Evolutionary conservation across 30 jellyfish, hydroid and myxozoan species (phyloP).

Genomic region (Mastigias papua): DNA sequence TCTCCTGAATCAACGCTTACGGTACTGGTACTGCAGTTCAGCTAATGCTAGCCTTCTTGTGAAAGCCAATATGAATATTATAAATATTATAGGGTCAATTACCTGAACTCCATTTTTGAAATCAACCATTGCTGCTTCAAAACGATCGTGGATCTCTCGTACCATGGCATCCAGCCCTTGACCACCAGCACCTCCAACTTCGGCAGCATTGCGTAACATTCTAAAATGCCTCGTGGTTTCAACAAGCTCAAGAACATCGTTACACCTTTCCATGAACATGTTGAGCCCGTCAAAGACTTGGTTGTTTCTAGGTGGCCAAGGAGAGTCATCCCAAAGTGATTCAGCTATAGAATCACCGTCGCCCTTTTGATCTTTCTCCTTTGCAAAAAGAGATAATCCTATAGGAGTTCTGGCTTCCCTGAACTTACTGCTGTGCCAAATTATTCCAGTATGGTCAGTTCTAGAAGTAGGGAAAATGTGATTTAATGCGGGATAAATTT

Average conservation of each 20-base stretch:
- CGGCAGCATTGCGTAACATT: conserved; percentile 73
- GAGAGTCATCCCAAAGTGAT: conserved; percentile 78
- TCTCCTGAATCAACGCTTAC: too few relatives aligned
- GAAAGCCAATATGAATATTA: too few relatives aligned
- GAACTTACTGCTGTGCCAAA: conserved; percentile 84
- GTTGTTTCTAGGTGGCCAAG: conserved; percentile 89
- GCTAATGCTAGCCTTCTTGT: too few relatives aligned
- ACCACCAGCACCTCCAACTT: conserved; percentile 86
- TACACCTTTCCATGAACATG: conserved; percentile 86
- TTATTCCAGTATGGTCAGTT: conserved; percentile 69
- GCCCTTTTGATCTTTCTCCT: conserved; percentile 48
- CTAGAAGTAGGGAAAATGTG: too few relatives aligned
- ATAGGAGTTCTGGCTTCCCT: conserved; percentile 74
- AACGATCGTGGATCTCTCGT: conserved; percentile 70
- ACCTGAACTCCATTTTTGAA: conserved; percentile 78
- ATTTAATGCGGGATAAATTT: too few relatives aligned
- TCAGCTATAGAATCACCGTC: conserved; percentile 33
- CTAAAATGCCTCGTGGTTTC: conserved; percentile 78
- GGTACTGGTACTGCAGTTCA: too few relatives aligned
- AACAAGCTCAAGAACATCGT: conserved; percentile 82
- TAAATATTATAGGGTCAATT: neutral
- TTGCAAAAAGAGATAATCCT: conserved; percentile 67
- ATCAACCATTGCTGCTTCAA: conserved; percentile 61
- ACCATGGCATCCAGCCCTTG: conserved; percentile 79
- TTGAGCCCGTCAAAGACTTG: conserved; percentile 70